Base-by-base conservation (phyloP, 1,140 invertebrate genomes). In the Spodoptera litura region DNA sequence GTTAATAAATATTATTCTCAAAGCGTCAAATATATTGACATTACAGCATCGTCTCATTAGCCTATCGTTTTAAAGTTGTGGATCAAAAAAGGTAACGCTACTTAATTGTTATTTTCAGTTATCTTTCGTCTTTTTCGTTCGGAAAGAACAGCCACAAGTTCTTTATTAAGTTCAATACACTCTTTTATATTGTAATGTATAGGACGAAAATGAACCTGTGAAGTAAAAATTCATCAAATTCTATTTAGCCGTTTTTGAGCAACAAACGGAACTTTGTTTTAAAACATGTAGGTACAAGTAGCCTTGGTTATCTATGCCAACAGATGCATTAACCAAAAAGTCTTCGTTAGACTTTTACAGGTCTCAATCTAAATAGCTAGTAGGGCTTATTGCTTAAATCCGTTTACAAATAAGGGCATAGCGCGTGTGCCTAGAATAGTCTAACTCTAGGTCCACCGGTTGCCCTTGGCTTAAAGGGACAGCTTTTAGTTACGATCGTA, bases 381-480 rank as follows among this genome's bases (percentile, higher is more conserved):
- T 76, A 80, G 38, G 72, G 68, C 58, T 53, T 71, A 77, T 82
- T 80, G 73, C 78, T 83, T 53, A 83, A 85, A 83, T 83, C 81
- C 80, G 81, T 79, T 81, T 79, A 78, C 73, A 75, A 79, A 80
- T 85, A 85, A 80, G 81, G 80, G 76, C 81, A 80, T 70, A 71
- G 71, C 58, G 59, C 68, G 79, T 76, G 74, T 86, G 70, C 61
- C 80, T 85, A 85, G 80, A 72, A 71, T 81, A 81, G 78, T 74
- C 72, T 78, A 79, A 62, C 76, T 78, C 78, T 78, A 79, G 72
- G 80, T 78, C 78, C 77, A 87, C 85, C 31, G 73, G 88, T 83
- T 83, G 86, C 86, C 88, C 88, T 89, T 89, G 88, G 82, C 66
- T 80, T 35, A 76, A 75, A 78, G 35, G 80, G 81, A 84, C 88